Evolutionary conservation across 2,888 invertebrate species (phyloP), one percentile per base, ranked within the genome.

Genomic region (Ectemnius lituratus): DNA sequence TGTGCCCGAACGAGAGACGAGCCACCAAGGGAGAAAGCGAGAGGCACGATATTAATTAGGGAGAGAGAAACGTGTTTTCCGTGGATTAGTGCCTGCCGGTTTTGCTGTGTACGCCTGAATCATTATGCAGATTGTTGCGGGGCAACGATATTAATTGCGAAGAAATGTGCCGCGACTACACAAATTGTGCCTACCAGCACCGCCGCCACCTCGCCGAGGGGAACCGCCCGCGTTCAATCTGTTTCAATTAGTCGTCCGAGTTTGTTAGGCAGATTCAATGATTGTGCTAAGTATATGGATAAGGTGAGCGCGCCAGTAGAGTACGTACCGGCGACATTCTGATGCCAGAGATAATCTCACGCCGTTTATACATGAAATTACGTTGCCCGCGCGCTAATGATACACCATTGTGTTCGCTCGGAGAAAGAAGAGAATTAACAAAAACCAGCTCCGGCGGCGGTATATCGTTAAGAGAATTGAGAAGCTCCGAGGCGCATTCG

Each of bases 41-140:
- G 57, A 59, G 73, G 70, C 69, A 56, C 16, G 73, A 70, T 70
- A 75, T 75, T 75, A 75, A 75, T 75, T 75, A 73, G 73, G 67
- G 62, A 64, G 45, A 62, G 70, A 70, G 76, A 65, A 73, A 65
- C 73, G 64, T 62, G 67, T 70, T 70, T 76, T 62, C 73, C 59
- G 20, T 27, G 67, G 65, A 76, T 76, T 73, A 76, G 62, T 62
- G 60, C 59, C 68, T 65, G 37, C 47, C 67, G 62, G 62, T 62
- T 37, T 58, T 49, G 61, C 64, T 20, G 60, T n/a, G 14, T 52
- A 28, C 62, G 66, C 57, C 18, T 67, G 70, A 74, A 74, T 79
- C 76, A 70, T 79, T 80, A 80, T 72, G 76, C 67, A 72, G 74
- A 79, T 76, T 79, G 79, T 62, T 67, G 75, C 73, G 67, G 47